A percentile compares a stretch with the other conserved stretches of the same genome.
Evolutionary conservation across 2,797 vertebrate genomes (phyloP).

Genomic region (Heteromormyrus szaboi): DNA sequence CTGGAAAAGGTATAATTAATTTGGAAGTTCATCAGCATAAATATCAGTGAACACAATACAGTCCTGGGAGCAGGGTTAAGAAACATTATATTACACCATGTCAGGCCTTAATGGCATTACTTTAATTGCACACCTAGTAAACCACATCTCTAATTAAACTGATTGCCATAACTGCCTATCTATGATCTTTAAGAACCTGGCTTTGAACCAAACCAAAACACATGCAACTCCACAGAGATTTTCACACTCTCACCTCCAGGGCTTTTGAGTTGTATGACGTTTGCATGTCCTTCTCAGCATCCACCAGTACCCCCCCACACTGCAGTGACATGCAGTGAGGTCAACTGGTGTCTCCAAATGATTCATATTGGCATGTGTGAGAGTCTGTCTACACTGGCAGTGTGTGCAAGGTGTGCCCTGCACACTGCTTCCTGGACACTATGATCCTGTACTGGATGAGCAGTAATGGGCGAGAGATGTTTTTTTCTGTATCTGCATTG

Average conservation of each 20-base stretch:
- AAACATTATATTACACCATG: neutral
- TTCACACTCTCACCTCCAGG: neutral
- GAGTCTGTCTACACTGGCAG: neutral
- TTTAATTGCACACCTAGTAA: neutral
- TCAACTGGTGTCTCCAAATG: neutral
- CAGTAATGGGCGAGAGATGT: neutral
- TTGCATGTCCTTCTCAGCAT: neutral
- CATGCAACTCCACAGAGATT: neutral
- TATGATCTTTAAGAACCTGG: neutral
- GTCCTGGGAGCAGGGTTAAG: neutral
- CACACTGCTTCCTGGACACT: neutral
- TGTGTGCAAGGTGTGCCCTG: neutral
- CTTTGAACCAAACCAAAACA: neutral
- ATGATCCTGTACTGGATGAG: neutral
- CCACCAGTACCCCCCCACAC: neutral
- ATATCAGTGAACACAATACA: neutral
- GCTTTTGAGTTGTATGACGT: neutral
- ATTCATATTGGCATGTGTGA: neutral
- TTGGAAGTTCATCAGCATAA: neutral
- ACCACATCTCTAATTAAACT: neutral
- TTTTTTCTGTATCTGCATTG: neutral
- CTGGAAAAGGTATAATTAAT: slow-evolving; percentile 12
- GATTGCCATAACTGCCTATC: neutral
- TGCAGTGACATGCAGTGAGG: neutral
- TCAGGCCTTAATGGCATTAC: neutral